Evolutionary conservation across 2,888 invertebrate species (phyloP).

Genomic region (Brachyopa scutellaris): DNA sequence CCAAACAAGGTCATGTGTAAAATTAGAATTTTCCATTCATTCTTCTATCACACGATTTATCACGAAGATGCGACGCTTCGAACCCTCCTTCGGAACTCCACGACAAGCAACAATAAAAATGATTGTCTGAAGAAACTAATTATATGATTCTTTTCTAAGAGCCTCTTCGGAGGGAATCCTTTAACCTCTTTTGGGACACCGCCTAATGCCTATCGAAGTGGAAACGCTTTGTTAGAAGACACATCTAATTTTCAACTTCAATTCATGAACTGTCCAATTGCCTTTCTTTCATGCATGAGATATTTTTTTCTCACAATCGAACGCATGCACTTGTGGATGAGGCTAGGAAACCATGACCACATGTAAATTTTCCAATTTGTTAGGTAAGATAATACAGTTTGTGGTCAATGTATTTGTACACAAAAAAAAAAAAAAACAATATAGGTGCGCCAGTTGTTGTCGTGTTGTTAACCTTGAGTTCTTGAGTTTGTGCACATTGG

Average conservation of each 20-base stretch:
- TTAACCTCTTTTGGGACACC: conserved; percentile 26
- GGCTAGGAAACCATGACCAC: conserved; percentile 28
- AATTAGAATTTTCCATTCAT: no score
- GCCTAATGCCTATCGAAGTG: conserved; percentile 60
- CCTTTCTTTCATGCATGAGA: conserved; percentile 52
- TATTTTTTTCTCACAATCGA: conserved; percentile 48
- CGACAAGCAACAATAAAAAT: conserved; percentile 7
- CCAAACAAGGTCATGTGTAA: no score
- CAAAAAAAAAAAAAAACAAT: no score
- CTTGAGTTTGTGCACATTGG: conserved; percentile 26
- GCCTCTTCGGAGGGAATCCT: conserved; percentile 41
- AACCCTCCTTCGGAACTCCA: neutral
- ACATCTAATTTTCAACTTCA: conserved; percentile 29
- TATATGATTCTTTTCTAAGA: conserved; percentile 15
- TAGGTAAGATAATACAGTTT: conserved; percentile 28
- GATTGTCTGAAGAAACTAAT: conserved; percentile 31
- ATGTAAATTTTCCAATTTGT: conserved; percentile 55
- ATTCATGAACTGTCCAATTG: conserved; percentile 26
- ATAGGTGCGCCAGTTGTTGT: conserved; percentile 49
- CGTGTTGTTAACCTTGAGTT: conserved; percentile 58
- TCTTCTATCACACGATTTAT: no score
- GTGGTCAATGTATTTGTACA: conserved; percentile 46
- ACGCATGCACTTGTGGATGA: conserved; percentile 18
- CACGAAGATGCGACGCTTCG: no score
- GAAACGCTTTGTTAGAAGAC: conserved; percentile 56